Base-by-base conservation (phyloP, 2,888 invertebrate species). In the Lingula anatina region DNA sequence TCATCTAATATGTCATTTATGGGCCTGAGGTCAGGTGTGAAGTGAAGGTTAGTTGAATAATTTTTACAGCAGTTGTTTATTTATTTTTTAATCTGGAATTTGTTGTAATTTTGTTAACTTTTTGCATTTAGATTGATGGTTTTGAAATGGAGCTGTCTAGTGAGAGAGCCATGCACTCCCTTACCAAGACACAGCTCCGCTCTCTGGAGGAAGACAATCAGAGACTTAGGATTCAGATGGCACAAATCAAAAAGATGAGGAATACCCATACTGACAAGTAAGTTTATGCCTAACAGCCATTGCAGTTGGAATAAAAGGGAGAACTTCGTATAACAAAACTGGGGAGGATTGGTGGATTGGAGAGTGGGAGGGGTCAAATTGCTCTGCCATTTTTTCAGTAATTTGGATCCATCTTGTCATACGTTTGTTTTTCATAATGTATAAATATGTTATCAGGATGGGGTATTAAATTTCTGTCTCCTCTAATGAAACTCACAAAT, bases 181-280 rank as follows among this genome's bases (percentile, higher is more conserved):
- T 72, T 37, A 70, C 71, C 2, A 60, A 62, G 54, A 65, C 62
- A 7, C 66, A 68, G 24, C 55, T 71, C 31, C 56, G 61, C 43
- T 61, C 68, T 5, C 53, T 68, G 5, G 70, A 70, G 45, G 71
- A 73, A 26, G 73, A 71, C 51, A 68, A 67, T 55, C 50, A 59
- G 24, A 51, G 69, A 20, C 53, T 72, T 15, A 56, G 71, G 7
- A 61, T 65, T 39, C 65, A 67, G 54, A 52, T 70, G 25, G 59
- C 57, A 35, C 51, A 59, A 38, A 48, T 61, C 27, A 50, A 62
- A 35, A 48, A 59, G 12, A 52, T 59, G 7, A 58, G 61, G 5
- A 59, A 61, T 20, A 51, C 56, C 24, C 41, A 54, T 2, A 46
- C 62, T 21, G 67, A 67, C 36, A 67, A 59, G 69, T 69, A 51